Percentiles rank a stretch among this genome's conserved stretches.
These are phyloP conservation scores for Pangasius larnaudii DNA, from an alignment of 2,797 vertebrate genomes.

Conservation along the genomic window DNA sequence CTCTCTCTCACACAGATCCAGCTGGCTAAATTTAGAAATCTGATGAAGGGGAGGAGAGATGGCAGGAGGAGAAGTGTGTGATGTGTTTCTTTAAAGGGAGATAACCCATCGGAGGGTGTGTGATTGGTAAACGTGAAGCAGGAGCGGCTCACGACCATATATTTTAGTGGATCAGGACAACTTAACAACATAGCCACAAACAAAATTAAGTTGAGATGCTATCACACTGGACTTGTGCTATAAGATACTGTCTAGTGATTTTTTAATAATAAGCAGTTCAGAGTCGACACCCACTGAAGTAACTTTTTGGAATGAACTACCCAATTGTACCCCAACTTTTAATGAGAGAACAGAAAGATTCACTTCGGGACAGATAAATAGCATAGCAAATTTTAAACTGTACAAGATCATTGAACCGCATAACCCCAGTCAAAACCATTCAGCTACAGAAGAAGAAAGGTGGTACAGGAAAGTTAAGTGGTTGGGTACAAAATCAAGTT, in stretches of 20 bases:
- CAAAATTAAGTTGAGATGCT: neutral
- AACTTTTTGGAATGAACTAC: neutral
- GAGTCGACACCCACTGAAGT: neutral
- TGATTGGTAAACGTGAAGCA: neutral
- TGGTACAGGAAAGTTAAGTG: neutral
- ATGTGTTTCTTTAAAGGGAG: neutral
- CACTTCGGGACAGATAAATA: neutral
- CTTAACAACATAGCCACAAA: neutral
- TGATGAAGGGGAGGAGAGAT: neutral
- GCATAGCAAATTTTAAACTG: neutral
- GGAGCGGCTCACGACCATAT: neutral
- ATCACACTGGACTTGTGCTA: neutral
- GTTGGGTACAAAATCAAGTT: conserved; percentile 5
- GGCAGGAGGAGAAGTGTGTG: neutral
- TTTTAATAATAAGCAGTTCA: neutral
- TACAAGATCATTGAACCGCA: neutral
- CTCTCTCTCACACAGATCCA: neutral
- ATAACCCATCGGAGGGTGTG: neutral
- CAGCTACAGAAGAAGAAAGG: conserved; percentile 4
- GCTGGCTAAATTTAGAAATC: conserved; percentile 9
- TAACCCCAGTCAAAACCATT: neutral
- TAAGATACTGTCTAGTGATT: neutral
- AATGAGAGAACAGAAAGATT: neutral
- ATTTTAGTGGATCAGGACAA: neutral
- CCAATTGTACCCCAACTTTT: neutral